These are phyloP conservation scores for Balanococcus diminutus DNA, from an alignment of 2,888 invertebrate genomes.

Conservation along the genomic window DNA sequence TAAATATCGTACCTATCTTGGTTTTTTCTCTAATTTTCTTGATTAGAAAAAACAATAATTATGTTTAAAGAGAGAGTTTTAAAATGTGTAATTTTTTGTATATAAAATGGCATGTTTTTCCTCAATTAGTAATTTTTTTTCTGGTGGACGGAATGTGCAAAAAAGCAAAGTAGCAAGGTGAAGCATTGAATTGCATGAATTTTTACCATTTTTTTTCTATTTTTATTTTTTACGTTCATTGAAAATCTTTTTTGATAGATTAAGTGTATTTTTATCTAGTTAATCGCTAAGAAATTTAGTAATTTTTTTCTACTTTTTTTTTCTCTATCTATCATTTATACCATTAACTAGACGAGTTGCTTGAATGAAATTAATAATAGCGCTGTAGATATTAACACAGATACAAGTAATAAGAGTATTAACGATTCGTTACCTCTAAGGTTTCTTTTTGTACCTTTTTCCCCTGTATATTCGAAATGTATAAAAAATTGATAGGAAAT, in stretches of 20 bases:
- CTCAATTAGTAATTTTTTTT: neutral
- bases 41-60: neutral
- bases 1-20: neutral
- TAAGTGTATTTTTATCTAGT: neutral
- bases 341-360: constrained; percentile 48
- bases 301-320: constrained; percentile 33
- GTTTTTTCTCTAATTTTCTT: neutral
- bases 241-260: constrained; percentile 2
- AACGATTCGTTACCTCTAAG: too few species aligned
- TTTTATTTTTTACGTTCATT: neutral
- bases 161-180: constrained; percentile 1
- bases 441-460: neutral
- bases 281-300: neutral
- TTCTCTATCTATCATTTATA: neutral
- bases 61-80: neutral
- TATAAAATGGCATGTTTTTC: constrained; percentile 31
- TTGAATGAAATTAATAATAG: constrained; percentile 53
- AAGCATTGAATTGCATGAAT: constrained; percentile 3
- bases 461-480: neutral
- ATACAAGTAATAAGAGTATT: constrained; percentile 22
- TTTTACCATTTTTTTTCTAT: constrained; percentile 30
- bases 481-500: neutral
- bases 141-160: constrained; percentile 21
- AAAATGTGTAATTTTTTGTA: constrained; percentile 30
- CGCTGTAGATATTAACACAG: constrained; percentile 52